Percentiles rank a stretch among this genome's conserved stretches.
Evolutionary conservation across 1,140 invertebrate species (phyloP).

Genomic region (Formica selysi): DNA sequence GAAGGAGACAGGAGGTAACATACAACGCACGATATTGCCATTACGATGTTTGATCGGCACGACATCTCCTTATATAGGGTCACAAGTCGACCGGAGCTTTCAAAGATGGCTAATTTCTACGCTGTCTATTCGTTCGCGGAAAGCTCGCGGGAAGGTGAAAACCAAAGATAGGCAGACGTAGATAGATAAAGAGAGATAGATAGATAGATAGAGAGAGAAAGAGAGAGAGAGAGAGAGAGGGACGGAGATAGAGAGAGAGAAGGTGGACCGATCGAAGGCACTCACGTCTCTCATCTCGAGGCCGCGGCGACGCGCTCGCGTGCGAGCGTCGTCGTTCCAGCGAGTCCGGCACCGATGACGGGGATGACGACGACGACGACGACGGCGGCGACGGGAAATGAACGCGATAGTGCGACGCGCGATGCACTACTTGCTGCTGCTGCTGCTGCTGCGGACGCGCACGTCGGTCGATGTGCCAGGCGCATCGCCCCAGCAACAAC

Average conservation of each 20-base stretch:
- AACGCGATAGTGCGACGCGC: constrained; percentile 48
- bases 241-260: not conserved
- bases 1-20: not conserved
- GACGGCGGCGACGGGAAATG: constrained; percentile 18
- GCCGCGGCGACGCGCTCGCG: constrained; percentile 74
- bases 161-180: not conserved
- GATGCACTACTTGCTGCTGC: constrained; percentile 17
- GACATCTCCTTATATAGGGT: constrained; percentile 28
- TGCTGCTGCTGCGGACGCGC: constrained; percentile 65
- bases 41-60: constrained; percentile 32
- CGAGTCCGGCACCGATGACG: constrained; percentile 32
- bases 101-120: constrained; percentile 51
- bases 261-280: constrained; percentile 58
- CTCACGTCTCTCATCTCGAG: constrained; percentile 81
- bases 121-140: constrained; percentile 4
- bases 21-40: constrained; percentile 22
- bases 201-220: not conserved
- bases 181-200: not conserved
- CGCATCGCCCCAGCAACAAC: constrained; percentile 80
- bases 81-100: not conserved
- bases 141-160: not conserved
- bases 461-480: constrained; percentile 70
- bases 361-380: not conserved
- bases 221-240: constrained; percentile 10
- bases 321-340: constrained; percentile 64